Evolutionary conservation across 2,888 invertebrate genomes (phyloP).

Genomic region (Tolmerus cingulatus): DNA sequence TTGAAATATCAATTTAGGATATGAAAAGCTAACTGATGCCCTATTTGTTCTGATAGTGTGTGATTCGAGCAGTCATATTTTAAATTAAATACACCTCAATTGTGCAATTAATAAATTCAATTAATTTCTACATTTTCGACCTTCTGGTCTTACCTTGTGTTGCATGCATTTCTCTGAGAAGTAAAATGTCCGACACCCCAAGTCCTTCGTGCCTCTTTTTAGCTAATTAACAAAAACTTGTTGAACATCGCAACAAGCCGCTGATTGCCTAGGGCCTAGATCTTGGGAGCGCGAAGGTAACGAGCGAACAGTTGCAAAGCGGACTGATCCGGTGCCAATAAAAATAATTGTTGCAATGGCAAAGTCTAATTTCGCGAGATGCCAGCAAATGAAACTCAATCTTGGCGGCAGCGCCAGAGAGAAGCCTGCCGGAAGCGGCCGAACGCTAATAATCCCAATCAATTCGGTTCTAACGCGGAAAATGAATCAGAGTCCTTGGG

Average conservation of each 20-base stretch:
- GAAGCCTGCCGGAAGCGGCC: neutral
- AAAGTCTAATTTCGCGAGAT: neutral
- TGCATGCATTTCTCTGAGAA: neutral
- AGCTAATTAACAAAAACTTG: neutral
- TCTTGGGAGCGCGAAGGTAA: neutral
- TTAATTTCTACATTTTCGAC: neutral
- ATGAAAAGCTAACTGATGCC: too few species aligned
- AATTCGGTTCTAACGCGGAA: neutral
- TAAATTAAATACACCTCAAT: neutral
- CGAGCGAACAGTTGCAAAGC: neutral
- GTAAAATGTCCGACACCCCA: neutral
- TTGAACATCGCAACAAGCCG: neutral
- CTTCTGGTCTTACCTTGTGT: neutral
- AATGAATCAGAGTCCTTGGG: slow-evolving; percentile 1
- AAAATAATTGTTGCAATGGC: neutral
- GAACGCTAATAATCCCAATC: neutral
- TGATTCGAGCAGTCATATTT: too few species aligned
- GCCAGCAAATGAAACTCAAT: neutral
- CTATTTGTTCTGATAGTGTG: too few species aligned
- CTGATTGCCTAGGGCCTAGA: neutral
- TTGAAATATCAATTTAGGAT: too few species aligned
- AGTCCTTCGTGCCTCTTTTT: neutral
- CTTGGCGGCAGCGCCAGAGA: neutral
- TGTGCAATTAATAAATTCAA: neutral
- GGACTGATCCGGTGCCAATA: neutral